Conservation (phyloP, 2,888 invertebrate species). For the Lasioglossum vierecki region DNA sequence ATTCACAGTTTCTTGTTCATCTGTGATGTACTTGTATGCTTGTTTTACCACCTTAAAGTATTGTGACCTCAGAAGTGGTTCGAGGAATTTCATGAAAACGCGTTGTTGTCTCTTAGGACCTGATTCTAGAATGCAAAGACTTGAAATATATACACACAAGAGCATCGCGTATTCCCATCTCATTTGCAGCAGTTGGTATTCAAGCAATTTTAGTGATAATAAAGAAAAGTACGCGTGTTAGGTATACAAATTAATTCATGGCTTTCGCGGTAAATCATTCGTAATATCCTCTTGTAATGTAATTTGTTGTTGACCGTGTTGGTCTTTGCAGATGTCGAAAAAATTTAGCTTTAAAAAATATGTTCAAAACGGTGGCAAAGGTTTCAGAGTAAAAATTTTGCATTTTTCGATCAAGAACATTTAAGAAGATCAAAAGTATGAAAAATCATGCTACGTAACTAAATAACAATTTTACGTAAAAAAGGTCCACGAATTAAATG, state of each 20-base stretch:
- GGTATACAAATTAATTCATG: neutral
- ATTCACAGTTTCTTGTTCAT: neutral
- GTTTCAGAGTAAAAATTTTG: neutral
- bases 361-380: neutral
- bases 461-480: neutral
- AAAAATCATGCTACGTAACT: neutral
- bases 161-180: neutral
- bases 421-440: neutral
- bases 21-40: neutral
- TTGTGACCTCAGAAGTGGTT: neutral
- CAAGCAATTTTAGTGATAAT: neutral
- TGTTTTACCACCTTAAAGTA: neutral
- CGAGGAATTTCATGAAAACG: neutral
- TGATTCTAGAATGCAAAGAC: neutral
- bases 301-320: neutral
- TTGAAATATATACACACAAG: constrained; percentile 4
- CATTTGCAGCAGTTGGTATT: neutral
- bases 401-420: neutral
- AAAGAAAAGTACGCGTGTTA: neutral
- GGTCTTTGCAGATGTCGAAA: too few relatives aligned
- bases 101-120: neutral
- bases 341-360: neutral
- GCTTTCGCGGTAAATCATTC: neutral
- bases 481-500: neutral
- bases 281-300: neutral